phyloP scores from a whole-genome alignment of 2,797 vertebrate species.

The Pempheris klunzingeri region DNA sequence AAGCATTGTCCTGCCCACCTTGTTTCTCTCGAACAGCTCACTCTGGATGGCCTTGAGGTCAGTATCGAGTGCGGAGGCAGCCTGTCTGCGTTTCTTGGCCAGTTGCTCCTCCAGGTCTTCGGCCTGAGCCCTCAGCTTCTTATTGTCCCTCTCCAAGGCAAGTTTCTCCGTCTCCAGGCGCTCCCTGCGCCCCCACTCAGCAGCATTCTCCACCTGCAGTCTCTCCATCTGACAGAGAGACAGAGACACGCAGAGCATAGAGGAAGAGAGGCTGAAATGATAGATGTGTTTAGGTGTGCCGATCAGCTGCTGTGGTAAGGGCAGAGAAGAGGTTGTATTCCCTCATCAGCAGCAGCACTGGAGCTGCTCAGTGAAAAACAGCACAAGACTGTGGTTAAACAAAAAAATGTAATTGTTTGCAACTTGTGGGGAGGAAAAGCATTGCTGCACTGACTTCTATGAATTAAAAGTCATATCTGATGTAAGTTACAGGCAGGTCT shows the following conservation, averaged over 20 bases:
- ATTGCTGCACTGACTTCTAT: background rate
- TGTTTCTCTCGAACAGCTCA: constrained; percentile 95
- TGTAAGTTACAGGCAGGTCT: no score
- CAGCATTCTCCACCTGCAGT: constrained; percentile 95
- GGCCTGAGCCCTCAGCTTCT: constrained; percentile 92
- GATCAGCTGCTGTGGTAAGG: background rate
- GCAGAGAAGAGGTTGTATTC: background rate
- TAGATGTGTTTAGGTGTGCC: background rate
- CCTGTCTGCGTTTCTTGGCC: constrained; percentile 92
- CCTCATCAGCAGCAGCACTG: background rate
- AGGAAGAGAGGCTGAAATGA: background rate
- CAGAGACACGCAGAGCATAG: background rate
- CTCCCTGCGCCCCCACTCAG: constrained; percentile 96
- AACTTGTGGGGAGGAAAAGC: background rate
- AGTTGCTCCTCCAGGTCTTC: constrained; percentile 96
- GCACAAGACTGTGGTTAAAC: background rate
- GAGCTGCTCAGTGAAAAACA: background rate
- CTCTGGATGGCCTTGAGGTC: constrained; percentile 95
- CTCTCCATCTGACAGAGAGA: constrained; percentile 90
- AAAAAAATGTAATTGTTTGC: background rate
- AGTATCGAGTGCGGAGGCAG: constrained; percentile 90
- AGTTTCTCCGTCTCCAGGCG: constrained; percentile 96
- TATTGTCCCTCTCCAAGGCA: constrained; percentile 95
- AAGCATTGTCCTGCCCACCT: constrained; percentile 82
- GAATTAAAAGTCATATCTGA: background rate